Base-by-base conservation (phyloP, 2,113 vertebrate genomes). In the Pachypanchax playfairii region DNA sequence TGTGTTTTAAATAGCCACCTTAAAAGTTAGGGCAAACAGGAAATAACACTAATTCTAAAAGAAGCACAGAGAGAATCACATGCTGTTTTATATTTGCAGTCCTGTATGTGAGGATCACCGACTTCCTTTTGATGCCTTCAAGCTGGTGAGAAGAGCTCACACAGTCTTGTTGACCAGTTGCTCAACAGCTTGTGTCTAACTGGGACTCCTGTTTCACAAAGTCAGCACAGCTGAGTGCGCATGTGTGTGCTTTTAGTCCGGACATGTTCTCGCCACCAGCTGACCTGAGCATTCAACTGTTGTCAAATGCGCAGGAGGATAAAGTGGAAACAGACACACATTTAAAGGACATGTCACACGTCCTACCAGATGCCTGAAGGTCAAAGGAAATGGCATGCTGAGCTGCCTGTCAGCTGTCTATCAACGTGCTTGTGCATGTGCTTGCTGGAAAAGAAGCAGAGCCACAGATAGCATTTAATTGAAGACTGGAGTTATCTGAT, bases 401-500 rank as follows among this genome's bases (percentile, higher is more conserved):
- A 79, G 75, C 80, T 41, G 80, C 79, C 84, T 83, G 71, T 76
- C 81, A 80, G 65, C 56, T 36, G 73, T 65, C 70, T 70, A 65
- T 77, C 70, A 65, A 42, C 52, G 74, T 75, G 73, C 38, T 39
- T 49, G 79, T 29, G 58, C 5, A 79, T 1, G 69, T 50, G 65
- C 11, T 71, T 51, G 46, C 35, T 35, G 5, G 64, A 49, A 79
- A 60, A 86, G 52, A 62, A 76, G 70, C 54, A 1, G 47, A 73
- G 74, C 71, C 51, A 65, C 77, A 88, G 88, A 90, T 87, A 86
- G 76, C 74, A 56, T 85, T 88, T 87, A 90, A 88, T 89, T 90
- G 84, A 90, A 89, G 81, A 81, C 80, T 70, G 70, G 75, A 80
- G 84, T 85, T 87, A 89, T 90, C 89, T 84, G 89, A 89, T 89